Base-by-base conservation (phyloP, 2,888 invertebrate species). In the Spatulosminthurus flaviceps region DNA sequence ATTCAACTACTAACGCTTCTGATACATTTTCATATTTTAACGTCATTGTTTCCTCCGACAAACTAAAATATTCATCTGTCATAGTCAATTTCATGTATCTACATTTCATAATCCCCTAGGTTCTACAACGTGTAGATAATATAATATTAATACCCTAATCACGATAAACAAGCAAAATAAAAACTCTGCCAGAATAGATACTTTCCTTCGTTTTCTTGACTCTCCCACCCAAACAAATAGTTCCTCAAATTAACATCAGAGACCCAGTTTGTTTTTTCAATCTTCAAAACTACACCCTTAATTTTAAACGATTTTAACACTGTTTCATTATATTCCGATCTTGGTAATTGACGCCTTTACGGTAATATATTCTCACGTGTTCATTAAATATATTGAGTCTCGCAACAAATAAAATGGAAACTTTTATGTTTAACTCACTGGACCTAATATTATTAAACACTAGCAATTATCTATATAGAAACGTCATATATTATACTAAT, bases 111-210 rank as follows among this genome's bases (percentile, higher is more conserved):
- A n/a, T 34, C 34, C 5, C 34, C 34, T 34, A 34, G 34, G 4
- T 7, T 34, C 34, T 34, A 34, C 34, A 4, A 34, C 34, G 4
- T 7, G 5, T 4, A 34, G 4, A 21, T 2, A 60, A 60, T 13
- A 21, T 64, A 64, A 64, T 24, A 61, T 13, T 21, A 19, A 61
- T 61, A 61, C 41, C n/a, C 51, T 64, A 64, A 64, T 64, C 22
- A 64, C 13, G 26, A 64, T 64, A 64, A n/a, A 64, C 24, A 64
- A 64, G 64, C 64, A 64, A 64, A 64, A 64, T 64, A 64, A 64
- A 64, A 64, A 64, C 26, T 64, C 64, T 64, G 64, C 24, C 64
- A 64, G 64, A 26, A 64, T 64, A 24, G 11, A 22, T 64, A 24
- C n/a, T n/a, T n/a, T n/a, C n/a, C n/a, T n/a, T n/a, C n/a, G n/a